These are phyloP conservation scores for Geopemphigus sp. DNA, from an alignment of 1,140 invertebrate genomes.

Conservation along the genomic window DNA sequence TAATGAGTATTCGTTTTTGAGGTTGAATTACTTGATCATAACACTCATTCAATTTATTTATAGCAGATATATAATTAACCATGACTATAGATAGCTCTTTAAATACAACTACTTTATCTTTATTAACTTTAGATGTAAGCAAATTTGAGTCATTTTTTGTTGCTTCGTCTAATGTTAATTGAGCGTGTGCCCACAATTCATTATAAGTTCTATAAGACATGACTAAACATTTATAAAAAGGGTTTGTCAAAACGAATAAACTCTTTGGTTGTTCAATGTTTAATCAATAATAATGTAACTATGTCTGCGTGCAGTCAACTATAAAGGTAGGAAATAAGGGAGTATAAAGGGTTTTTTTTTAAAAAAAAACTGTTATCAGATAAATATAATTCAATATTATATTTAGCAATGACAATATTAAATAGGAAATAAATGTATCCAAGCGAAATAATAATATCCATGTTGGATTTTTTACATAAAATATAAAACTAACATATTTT, in stretches of 20 bases:
- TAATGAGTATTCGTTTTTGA: slow-evolving; percentile 80
- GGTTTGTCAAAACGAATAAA: background rate
- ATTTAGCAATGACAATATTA: slow-evolving; percentile 7
- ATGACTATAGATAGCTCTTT: slow-evolving; percentile 65
- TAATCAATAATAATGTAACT: slow-evolving; percentile 37
- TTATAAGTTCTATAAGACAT: slow-evolving; percentile 76
- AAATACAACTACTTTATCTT: slow-evolving; percentile 63
- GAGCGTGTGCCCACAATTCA: slow-evolving; percentile 65
- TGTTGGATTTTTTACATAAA: slow-evolving; percentile 11
- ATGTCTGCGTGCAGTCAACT: slow-evolving; percentile 19
- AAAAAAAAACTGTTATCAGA: background rate
- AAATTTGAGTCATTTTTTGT: slow-evolving; percentile 64
- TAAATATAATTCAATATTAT: slow-evolving; percentile 2
- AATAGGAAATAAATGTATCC: slow-evolving; percentile 4
- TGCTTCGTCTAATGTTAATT: slow-evolving; percentile 64
- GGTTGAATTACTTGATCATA: slow-evolving; percentile 91
- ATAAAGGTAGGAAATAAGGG: background rate
- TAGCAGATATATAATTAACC: slow-evolving; percentile 75
- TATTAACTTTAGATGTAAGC: slow-evolving; percentile 63
- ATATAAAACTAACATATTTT: slow-evolving; percentile 4
- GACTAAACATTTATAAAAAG: slow-evolving; percentile 1
- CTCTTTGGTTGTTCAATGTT: background rate
- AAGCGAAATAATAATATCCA: background rate
- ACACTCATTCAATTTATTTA: slow-evolving; percentile 73
- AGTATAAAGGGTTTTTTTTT: background rate